Conservation (phyloP, 2,113 vertebrate genomes). For the Embiotoca jacksoni region DNA sequence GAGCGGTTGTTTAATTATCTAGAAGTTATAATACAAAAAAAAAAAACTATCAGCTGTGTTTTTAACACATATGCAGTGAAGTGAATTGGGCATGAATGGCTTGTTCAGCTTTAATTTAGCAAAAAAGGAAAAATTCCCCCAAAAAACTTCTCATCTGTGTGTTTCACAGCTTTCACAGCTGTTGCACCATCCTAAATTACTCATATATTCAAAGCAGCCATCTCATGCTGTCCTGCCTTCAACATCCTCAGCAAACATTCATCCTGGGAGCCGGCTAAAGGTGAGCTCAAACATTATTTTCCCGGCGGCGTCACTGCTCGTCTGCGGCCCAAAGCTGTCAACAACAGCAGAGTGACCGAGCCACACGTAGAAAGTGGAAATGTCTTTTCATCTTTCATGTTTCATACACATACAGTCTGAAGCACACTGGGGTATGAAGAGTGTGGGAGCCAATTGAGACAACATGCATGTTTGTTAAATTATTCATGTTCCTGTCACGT, state of each 20-base stretch:
- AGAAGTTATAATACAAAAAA: too few relatives aligned
- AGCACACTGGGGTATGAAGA: not conserved
- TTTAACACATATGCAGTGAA: too few relatives aligned
- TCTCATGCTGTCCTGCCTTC: conserved; percentile 7
- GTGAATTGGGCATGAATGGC: too few relatives aligned
- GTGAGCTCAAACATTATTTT: conserved; percentile 45
- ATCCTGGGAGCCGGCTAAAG: conserved; percentile 17
- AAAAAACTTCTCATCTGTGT: not conserved
- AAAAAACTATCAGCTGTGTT: too few relatives aligned
- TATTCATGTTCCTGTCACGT: not conserved
- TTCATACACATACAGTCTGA: not conserved
- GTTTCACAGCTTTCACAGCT: conserved; percentile 41
- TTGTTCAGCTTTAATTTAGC: too few relatives aligned
- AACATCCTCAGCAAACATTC: conserved; percentile 49
- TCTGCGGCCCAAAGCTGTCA: conserved; percentile 15
- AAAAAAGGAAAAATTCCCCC: not conserved
- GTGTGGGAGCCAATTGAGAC: not conserved
- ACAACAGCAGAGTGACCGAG: not conserved
- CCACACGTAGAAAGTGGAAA: not conserved
- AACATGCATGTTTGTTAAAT: not conserved
- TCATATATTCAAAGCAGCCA: conserved; percentile 30
- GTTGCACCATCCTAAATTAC: conserved; percentile 45
- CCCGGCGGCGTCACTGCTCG: conserved; percentile 5
- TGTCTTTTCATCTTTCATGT: not conserved
- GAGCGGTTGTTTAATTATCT: too few relatives aligned